Percentiles rank a stretch among this genome's conserved stretches.
These are phyloP conservation scores for Temnothorax ravouxi DNA, from an alignment of 2,888 invertebrate species.

Conservation along the genomic window DNA sequence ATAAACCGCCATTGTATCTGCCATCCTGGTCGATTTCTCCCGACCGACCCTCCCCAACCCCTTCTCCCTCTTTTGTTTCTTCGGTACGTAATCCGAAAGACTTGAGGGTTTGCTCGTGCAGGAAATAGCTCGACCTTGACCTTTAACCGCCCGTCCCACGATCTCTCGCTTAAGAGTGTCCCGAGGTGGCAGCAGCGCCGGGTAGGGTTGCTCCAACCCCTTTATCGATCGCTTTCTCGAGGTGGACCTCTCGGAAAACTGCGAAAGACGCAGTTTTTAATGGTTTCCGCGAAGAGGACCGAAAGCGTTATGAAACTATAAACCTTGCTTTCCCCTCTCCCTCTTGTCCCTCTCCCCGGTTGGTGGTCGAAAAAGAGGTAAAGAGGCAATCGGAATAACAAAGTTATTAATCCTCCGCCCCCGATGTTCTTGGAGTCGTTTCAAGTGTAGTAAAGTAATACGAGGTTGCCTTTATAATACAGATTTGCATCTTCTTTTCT, in stretches of 20 bases:
- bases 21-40: conserved; percentile 44
- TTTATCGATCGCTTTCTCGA: conserved; percentile 69
- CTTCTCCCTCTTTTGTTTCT: conserved; percentile 26
- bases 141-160: conserved; percentile 78
- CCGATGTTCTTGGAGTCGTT: conserved; percentile 26
- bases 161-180: conserved; percentile 77
- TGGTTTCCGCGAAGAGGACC: conserved; percentile 24
- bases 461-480: conserved; percentile 20
- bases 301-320: conserved; percentile 43
- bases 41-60: conserved; percentile 13
- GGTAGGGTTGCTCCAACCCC: conserved; percentile 57
- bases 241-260: conserved; percentile 48
- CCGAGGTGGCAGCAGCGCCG: conserved; percentile 70
- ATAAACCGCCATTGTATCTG: conserved; percentile 63
- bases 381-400: conserved; percentile 31
- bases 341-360: not conserved
- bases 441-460: conserved; percentile 46
- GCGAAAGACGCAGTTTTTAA: conserved; percentile 60
- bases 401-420: conserved; percentile 16
- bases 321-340: not conserved
- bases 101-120: conserved; percentile 79
- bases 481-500: conserved; percentile 26
- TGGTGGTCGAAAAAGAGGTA: conserved; percentile 25
- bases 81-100: conserved; percentile 67
- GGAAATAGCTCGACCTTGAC: conserved; percentile 84